Percentiles rank a stretch among this genome's conserved stretches.
phyloP scores from a whole-genome alignment of 2,797 vertebrate genomes.

The Tangara arthus region DNA sequence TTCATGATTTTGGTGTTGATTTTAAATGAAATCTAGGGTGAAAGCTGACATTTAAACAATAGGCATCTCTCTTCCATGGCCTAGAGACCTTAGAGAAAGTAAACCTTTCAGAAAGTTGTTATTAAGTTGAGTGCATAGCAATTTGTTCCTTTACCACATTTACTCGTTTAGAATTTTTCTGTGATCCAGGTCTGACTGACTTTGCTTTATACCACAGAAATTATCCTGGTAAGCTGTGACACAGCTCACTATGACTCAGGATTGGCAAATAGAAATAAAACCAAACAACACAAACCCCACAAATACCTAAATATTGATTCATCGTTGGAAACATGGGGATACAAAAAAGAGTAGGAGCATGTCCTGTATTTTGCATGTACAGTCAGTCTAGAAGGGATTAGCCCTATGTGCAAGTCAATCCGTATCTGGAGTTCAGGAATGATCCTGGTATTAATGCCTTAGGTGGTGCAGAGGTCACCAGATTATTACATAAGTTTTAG shows the following conservation, averaged over 20 bases:
- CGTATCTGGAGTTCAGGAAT: not conserved
- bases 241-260: not conserved
- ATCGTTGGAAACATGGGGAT: not conserved
- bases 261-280: not conserved
- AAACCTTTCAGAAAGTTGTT: not conserved
- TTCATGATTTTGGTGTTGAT: not conserved
- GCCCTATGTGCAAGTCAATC: fast-evolving
- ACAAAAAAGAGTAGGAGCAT: not conserved
- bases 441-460: not conserved
- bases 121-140: not conserved
- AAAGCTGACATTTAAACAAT: not conserved
- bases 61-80: not conserved
- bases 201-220: not conserved
- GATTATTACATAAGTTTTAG: not conserved
- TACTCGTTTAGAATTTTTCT: not conserved
- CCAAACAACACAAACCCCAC: not conserved
- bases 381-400: not conserved
- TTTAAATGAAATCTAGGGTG: not conserved
- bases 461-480: not conserved
- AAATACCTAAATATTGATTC: not conserved
- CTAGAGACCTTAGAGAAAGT: not conserved
- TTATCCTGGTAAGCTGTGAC: not conserved
- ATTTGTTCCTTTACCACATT: not conserved
- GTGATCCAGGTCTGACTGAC: not conserved
- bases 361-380: fast-evolving